A percentile compares a stretch with the other conserved stretches of the same genome.
Evolutionary conservation across 2,797 vertebrate genomes (phyloP).

Genomic region (Thunnus albacares): DNA sequence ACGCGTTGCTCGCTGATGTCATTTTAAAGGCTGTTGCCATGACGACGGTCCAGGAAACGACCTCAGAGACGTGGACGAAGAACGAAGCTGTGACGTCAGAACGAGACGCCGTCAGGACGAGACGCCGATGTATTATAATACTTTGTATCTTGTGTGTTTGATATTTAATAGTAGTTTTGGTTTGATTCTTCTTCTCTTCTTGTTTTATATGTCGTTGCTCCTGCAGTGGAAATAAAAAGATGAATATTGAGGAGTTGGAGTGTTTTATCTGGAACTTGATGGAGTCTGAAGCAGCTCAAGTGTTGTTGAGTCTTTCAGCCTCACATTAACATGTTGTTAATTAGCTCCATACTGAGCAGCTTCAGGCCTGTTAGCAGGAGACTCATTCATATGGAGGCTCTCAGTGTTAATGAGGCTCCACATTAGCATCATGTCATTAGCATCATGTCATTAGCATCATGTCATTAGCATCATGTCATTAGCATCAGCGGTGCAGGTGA

Average conservation of each 20-base stretch:
- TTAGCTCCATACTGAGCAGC: slow-evolving; percentile 3
- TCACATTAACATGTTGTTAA: slow-evolving; percentile 14
- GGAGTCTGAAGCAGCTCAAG: not conserved
- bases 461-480: slow-evolving; percentile 24
- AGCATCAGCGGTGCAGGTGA: not conserved
- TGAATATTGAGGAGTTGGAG: too few species aligned
- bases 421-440: slow-evolving; percentile 34
- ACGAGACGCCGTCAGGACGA: too few species aligned
- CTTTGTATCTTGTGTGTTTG: too few species aligned
- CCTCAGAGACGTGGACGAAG: too few species aligned
- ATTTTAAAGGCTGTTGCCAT: slow-evolving; percentile 35
- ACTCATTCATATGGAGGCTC: not conserved
- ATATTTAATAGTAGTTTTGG: too few species aligned
- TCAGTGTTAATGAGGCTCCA: not conserved
- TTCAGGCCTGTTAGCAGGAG: not conserved
- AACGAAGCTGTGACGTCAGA: too few species aligned
- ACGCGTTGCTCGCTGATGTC: slow-evolving; percentile 15
- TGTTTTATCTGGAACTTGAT: not conserved
- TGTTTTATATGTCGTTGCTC: too few species aligned
- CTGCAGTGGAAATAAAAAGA: too few species aligned
- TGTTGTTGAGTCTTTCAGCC: not conserved
- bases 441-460: slow-evolving; percentile 17
- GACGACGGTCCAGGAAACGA: not conserved
- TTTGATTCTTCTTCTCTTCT: too few species aligned
- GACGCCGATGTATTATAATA: too few species aligned